Conservation (phyloP, 2,113 vertebrate genomes). For the Poecilia latipinna region DNA sequence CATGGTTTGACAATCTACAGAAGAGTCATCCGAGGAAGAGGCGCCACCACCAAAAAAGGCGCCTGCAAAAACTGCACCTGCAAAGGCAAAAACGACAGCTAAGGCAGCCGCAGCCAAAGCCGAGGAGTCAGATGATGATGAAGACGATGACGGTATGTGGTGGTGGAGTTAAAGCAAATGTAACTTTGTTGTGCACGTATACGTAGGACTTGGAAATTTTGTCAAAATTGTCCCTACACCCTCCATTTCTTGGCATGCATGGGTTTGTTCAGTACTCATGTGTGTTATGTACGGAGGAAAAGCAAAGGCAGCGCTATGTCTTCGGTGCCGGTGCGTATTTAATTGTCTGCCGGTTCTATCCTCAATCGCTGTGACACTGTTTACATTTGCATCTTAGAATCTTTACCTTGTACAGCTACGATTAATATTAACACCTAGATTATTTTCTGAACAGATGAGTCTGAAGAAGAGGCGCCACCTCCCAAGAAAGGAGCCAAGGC, state of each 20-base stretch:
- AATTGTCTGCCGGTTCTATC: constrained; percentile 72
- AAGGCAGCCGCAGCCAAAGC: constrained; percentile 64
- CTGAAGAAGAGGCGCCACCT: constrained; percentile 80
- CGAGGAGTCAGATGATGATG: constrained; percentile 82
- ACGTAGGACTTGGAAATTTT: neutral
- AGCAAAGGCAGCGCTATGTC: constrained; percentile 73
- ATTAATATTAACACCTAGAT: neutral
- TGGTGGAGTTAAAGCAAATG: neutral
- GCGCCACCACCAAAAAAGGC: constrained; percentile 69
- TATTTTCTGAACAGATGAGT: constrained; percentile 57
- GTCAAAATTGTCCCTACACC: rapidly evolving
- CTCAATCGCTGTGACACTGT: constrained; percentile 73
- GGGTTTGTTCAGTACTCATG: constrained; percentile 64
- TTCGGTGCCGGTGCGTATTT: constrained; percentile 72
- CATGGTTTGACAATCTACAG: constrained; percentile 10
- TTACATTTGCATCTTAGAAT: no score
- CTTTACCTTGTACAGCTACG: rapidly evolving
- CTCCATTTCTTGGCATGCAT: constrained; percentile 73
- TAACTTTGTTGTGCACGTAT: no score
- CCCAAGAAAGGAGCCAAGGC: constrained; percentile 71
- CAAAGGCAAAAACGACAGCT: constrained; percentile 48
- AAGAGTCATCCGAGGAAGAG: constrained; percentile 80
- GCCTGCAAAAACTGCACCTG: constrained; percentile 46
- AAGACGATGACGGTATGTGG: constrained; percentile 77
- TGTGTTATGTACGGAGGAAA: constrained; percentile 74